Percentiles rank a stretch among this genome's conserved stretches.
phyloP scores from a whole-genome alignment of 2,113 vertebrate species.

The Laticauda colubrina region DNA sequence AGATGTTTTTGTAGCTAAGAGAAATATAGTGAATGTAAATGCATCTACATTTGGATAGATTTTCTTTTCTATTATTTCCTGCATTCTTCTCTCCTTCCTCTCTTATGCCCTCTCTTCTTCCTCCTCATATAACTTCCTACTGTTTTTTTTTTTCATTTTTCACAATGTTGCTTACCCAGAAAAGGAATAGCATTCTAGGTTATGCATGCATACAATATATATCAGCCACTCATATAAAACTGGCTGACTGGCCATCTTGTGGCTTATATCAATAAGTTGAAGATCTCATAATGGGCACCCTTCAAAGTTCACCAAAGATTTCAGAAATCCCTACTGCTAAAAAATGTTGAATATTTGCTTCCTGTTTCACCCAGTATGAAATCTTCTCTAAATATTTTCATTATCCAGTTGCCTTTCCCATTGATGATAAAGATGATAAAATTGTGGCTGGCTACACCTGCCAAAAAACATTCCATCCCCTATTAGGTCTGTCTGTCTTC shows the following conservation, averaged over 20 bases:
- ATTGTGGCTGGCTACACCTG: constrained; percentile 80
- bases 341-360: background rate
- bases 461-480: constrained; percentile 60
- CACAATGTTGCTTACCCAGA: no score
- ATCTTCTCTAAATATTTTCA: background rate
- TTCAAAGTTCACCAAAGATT: background rate
- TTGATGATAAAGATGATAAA: constrained; percentile 67
- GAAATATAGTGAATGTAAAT: background rate
- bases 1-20: background rate
- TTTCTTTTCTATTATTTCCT: background rate
- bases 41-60: background rate
- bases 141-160: background rate
- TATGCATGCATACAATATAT: no score
- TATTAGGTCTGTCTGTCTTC: constrained; percentile 75
- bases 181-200: no score
- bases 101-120: background rate
- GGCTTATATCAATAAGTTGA: background rate
- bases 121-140: background rate
- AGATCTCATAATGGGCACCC: background rate
- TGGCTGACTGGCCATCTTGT: background rate
- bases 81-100: background rate
- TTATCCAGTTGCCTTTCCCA: constrained; percentile 47
- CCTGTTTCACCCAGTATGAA: background rate
- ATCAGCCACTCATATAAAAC: no score
- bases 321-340: background rate